Conservation (phyloP, 1,140 invertebrate genomes). For the Schlechtendalia chinensis region DNA sequence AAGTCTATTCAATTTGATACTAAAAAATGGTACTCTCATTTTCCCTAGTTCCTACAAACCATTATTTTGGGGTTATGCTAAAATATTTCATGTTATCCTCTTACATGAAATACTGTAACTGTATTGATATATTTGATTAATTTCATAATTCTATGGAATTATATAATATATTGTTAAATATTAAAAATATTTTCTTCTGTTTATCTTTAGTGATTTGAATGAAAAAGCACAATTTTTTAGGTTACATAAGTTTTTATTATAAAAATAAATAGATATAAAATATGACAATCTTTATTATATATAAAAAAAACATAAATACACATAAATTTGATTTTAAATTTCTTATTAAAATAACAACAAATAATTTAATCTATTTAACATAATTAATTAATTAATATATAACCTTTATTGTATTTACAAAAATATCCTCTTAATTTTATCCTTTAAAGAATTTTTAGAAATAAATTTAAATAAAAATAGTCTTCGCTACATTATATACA, state of each 20-base stretch:
- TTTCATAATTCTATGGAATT: no score
- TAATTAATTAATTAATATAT: neutral
- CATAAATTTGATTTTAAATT: constrained; percentile 36
- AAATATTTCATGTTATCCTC: no score
- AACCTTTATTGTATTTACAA: neutral
- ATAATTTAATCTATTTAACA: constrained; percentile 11
- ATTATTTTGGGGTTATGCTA: no score
- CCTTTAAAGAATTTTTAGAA: no score
- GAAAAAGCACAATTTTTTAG: neutral
- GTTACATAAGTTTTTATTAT: constrained; percentile 26
- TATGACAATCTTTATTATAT: neutral
- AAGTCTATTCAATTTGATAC: no score
- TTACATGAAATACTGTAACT: no score
- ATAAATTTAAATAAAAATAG: neutral
- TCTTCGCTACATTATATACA: neutral
- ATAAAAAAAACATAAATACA: neutral
- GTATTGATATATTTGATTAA: no score
- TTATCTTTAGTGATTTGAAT: no score
- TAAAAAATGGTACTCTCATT: no score
- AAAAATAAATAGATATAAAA: constrained; percentile 30
- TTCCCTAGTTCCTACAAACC: no score
- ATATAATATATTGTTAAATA: no score
- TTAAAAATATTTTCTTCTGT: no score
- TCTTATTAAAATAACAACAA: constrained; percentile 26
- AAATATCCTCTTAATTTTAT: neutral